These are phyloP conservation scores for Deilephila elpenor DNA, from an alignment of 2,888 invertebrate genomes.

Conservation along the genomic window DNA sequence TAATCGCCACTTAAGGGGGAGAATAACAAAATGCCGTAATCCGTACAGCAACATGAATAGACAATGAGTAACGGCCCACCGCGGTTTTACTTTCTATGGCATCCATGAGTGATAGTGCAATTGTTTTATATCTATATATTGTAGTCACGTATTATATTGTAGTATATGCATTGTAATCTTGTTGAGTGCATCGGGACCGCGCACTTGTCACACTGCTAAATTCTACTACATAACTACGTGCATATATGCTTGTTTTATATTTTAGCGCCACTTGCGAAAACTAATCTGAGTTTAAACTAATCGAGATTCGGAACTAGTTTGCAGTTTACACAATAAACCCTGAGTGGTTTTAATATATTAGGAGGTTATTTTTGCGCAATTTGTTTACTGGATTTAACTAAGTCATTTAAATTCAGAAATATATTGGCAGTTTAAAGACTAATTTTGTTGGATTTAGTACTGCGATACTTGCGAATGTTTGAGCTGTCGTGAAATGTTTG, in stretches of 20 bases:
- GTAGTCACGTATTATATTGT: neutral
- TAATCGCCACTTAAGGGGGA: neutral
- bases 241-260: neutral
- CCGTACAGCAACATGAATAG: neutral
- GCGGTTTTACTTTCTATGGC: conserved; percentile 23
- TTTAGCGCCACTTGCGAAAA: neutral
- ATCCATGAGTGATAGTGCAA: conserved; percentile 7
- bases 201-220: neutral
- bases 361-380: neutral
- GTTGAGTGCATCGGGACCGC: neutral
- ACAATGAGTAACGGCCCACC: conserved; percentile 19
- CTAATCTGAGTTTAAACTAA: neutral
- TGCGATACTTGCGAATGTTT: too few relatives aligned
- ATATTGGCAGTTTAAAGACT: neutral
- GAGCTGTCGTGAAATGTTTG: neutral
- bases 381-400: neutral
- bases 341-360: neutral
- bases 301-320: neutral
- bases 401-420: neutral
- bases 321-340: neutral
- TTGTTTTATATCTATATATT: neutral
- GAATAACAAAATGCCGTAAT: neutral
- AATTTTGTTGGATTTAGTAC: neutral
- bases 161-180: neutral
- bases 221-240: neutral